A percentile compares a stretch with the other conserved stretches of the same genome.
Conservation (phyloP, 2,888 invertebrate species). For the Drosophila rellima region DNA sequence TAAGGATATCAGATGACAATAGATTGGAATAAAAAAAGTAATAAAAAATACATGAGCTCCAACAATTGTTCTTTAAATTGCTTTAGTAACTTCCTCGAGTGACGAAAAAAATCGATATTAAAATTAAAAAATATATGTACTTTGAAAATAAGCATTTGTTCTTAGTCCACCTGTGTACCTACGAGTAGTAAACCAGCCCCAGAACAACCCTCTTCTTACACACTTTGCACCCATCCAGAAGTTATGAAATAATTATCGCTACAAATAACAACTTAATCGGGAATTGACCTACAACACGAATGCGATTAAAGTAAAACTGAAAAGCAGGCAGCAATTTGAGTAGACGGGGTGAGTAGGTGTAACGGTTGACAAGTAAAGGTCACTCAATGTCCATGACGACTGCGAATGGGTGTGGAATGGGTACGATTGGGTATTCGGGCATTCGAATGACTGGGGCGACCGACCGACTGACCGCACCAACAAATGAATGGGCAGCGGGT, state of each 20-base stretch:
- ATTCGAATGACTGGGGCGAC: constrained; percentile 38
- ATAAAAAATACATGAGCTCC: too few relatives aligned
- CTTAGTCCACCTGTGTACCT: not conserved
- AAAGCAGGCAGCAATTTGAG: constrained; percentile 8
- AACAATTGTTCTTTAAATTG: not conserved
- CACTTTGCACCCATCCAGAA: constrained; percentile 51
- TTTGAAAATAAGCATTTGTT: not conserved
- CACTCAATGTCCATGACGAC: constrained; percentile 75
- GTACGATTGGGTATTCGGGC: not conserved
- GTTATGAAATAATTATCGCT: constrained; percentile 62
- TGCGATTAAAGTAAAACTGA: constrained; percentile 51
- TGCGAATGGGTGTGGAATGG: constrained; percentile 9
- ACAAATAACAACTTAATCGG: constrained; percentile 79
- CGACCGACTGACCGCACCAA: constrained; percentile 67
- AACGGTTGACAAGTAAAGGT: constrained; percentile 70
- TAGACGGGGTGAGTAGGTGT: constrained; percentile 7
- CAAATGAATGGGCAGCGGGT: constrained; percentile 63
- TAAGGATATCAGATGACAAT: not conserved
- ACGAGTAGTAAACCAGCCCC: not conserved
- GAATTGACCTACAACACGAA: constrained; percentile 73
- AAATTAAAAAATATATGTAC: too few relatives aligned
- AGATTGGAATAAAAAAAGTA: not conserved
- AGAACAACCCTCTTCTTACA: not conserved
- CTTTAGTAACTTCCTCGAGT: not conserved
- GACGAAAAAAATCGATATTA: not conserved